A percentile compares a stretch with the other conserved stretches of the same genome.
These are phyloP conservation scores for Pygoscelis adeliae DNA, from an alignment of 2,113 vertebrate species.

Conservation along the genomic window DNA sequence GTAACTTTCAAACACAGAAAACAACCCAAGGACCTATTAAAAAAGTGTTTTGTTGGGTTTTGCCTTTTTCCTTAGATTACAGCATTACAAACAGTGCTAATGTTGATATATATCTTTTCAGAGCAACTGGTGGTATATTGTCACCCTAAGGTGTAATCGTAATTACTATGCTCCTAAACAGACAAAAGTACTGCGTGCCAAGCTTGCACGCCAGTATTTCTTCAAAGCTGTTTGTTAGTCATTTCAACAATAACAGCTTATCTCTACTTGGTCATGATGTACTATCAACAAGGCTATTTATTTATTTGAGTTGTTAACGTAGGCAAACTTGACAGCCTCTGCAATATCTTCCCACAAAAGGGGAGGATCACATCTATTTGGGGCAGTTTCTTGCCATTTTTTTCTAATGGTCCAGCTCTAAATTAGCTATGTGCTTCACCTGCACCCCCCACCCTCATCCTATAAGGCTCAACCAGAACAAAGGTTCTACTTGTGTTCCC, in stretches of 20 bases:
- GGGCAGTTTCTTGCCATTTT: background rate
- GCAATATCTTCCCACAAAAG: background rate
- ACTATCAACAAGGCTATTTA: constrained; percentile 1
- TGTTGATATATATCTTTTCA: background rate
- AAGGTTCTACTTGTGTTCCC: constrained; percentile 56
- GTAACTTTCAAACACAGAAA: background rate
- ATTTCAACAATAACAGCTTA: background rate
- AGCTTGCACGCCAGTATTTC: constrained; percentile 2
- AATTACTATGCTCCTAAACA: background rate
- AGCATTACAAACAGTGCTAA: background rate
- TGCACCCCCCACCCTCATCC: background rate
- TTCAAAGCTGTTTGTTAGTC: constrained; percentile 37
- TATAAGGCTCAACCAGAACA: constrained; percentile 38
- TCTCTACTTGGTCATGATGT: background rate
- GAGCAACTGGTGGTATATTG: constrained; percentile 38
- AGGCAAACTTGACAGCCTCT: background rate
- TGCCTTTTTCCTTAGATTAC: background rate
- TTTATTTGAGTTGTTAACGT: background rate
- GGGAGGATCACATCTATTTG: background rate
- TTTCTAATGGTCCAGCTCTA: background rate
- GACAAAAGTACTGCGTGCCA: background rate
- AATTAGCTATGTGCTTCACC: background rate
- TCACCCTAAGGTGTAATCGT: background rate
- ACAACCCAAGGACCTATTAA: background rate
- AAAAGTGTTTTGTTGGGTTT: background rate